Conservation (phyloP, 2,797 vertebrate genomes). For the Choloepus didactylus region DNA sequence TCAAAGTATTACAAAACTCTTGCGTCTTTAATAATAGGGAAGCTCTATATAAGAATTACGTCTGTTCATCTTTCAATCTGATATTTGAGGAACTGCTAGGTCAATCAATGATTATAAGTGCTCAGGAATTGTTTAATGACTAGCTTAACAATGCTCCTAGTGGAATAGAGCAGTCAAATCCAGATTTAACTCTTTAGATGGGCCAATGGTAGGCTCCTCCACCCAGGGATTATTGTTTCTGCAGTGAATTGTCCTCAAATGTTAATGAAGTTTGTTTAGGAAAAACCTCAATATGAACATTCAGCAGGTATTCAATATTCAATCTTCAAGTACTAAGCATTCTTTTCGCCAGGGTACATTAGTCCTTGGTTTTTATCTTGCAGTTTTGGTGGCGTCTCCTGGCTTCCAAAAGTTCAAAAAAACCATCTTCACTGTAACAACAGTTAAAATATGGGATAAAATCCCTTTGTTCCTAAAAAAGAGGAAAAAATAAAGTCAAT, state of each 20-base stretch:
- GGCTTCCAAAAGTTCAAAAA: conserved; percentile 63
- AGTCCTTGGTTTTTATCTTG: conserved; percentile 66
- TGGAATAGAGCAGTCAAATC: conserved; percentile 59
- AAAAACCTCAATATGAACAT: conserved; percentile 50
- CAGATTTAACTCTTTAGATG: conserved; percentile 65
- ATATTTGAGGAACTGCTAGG: conserved; percentile 29
- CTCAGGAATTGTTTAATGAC: conserved; percentile 43
- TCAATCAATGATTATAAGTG: conserved; percentile 44
- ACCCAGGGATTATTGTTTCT: conserved; percentile 37
- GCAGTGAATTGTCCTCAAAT: conserved; percentile 27
- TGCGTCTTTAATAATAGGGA: conserved; percentile 45
- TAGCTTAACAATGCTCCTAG: conserved; percentile 61
- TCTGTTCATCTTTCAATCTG: conserved; percentile 64
- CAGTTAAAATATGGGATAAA: conserved; percentile 56
- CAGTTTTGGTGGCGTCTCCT: neutral
- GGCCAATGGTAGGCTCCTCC: conserved; percentile 17
- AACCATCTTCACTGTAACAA: conserved; percentile 63
- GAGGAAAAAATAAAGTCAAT: neutral
- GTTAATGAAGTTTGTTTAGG: conserved; percentile 37
- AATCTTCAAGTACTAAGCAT: conserved; percentile 65
- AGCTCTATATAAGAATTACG: conserved; percentile 42
- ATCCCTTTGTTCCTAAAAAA: conserved; percentile 63
- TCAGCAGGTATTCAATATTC: conserved; percentile 44
- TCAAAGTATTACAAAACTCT: conserved; percentile 49
- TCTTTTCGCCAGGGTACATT: neutral